Conservation (phyloP, 2,888 invertebrate species). For the Imbricaverruca yamaguchii region DNA sequence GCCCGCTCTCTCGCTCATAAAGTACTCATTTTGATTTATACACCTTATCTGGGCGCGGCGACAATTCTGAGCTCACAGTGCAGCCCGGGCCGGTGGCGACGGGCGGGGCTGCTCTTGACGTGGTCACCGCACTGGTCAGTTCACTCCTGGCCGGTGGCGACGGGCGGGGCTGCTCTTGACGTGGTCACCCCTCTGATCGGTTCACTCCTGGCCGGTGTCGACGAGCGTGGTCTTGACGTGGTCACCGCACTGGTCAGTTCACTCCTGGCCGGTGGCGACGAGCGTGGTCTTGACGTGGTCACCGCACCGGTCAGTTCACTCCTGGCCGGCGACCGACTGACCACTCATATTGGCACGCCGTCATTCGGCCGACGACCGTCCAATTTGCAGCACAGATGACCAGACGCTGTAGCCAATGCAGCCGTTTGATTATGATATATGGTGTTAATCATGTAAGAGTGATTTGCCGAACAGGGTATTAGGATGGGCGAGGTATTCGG, state of each 20-base stretch:
- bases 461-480: not conserved
- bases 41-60: conserved; percentile 14
- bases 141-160: not conserved
- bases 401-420: not conserved
- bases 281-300: not conserved
- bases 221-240: not conserved
- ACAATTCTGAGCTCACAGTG: not conserved
- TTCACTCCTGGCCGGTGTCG: not conserved
- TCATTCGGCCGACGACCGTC: not conserved
- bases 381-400: conserved; percentile 7
- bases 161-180: not conserved
- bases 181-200: not conserved
- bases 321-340: not conserved
- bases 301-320: not conserved
- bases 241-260: not conserved
- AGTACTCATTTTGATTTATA: conserved; percentile 20
- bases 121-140: not conserved
- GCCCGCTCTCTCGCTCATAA: conserved; percentile 13
- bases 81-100: not conserved
- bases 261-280: not conserved
- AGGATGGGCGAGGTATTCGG: not conserved
- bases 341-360: not conserved
- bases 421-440: conserved; percentile 15
- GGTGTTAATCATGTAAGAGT: not conserved
- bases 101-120: not conserved